Conservation (phyloP, 2,888 invertebrate genomes). For the Tetheella fluctuosa region DNA sequence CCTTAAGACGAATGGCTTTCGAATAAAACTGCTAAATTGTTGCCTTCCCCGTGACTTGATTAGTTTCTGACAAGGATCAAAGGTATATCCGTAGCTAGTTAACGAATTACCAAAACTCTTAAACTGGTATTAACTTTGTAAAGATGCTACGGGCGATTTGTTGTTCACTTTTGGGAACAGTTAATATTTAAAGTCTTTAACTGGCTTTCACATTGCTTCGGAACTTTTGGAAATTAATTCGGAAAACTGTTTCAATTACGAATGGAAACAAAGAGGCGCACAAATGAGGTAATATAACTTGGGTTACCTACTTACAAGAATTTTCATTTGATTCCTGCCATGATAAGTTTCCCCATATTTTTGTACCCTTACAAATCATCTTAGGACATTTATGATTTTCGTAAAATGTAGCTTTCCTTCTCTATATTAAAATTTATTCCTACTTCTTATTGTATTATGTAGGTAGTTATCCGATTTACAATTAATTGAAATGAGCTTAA, state of each 20-base stretch:
- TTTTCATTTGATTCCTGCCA: slow-evolving; percentile 9
- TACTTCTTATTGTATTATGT: too few species aligned
- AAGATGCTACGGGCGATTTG: slow-evolving; percentile 28
- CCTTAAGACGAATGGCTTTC: slow-evolving; percentile 42
- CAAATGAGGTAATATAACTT: slow-evolving; percentile 4
- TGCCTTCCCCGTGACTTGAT: slow-evolving; percentile 40
- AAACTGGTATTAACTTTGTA: slow-evolving; percentile 33
- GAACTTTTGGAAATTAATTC: slow-evolving; percentile 7
- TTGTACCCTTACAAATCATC: slow-evolving; percentile 9
- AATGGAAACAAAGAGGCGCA: slow-evolving; percentile 4
- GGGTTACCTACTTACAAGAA: slow-evolving; percentile 3
- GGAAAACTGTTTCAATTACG: neutral
- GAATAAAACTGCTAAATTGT: slow-evolving; percentile 42
- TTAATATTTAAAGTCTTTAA: slow-evolving; percentile 7
- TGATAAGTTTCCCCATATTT: slow-evolving; percentile 8
- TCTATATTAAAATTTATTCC: neutral
- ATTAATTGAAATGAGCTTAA: too few species aligned
- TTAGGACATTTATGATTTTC: slow-evolving; percentile 2
- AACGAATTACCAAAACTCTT: slow-evolving; percentile 40
- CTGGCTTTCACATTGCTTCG: neutral
- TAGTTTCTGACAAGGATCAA: slow-evolving; percentile 46
- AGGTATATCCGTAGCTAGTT: slow-evolving; percentile 38
- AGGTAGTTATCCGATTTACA: too few species aligned
- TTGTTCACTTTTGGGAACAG: slow-evolving; percentile 19
- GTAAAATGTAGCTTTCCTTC: slow-evolving; percentile 8